Evolutionary conservation across 2,888 invertebrate species (phyloP), one percentile per base, ranked within the genome.

Genomic region (Plebejus argus): DNA sequence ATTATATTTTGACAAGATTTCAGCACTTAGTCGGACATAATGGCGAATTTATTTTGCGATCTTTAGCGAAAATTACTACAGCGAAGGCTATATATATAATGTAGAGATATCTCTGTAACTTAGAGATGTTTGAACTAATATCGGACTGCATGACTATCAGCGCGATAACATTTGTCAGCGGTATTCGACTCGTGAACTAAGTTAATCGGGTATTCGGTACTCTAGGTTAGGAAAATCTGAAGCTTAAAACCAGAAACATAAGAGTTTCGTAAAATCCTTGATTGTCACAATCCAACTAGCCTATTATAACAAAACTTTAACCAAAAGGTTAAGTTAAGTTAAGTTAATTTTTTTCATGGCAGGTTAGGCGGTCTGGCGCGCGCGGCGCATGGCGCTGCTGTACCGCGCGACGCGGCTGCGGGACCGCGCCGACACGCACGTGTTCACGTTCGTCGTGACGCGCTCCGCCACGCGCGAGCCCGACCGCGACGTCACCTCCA

Each of bases 391-490:
- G 97, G 97, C 97, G 90, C 95, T 97, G 89, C 95, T 97, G 89
- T 96, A 97, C 93, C 96, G 97, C 88, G 97, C 97, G 91, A 96
- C 97, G 90, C 96, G 96, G 93, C 95, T 97, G 82, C 96, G 97
- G 86, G 97, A 97, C 95, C 96, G 97, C 88, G 96, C 96, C 90
- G 96, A 97, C 94, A 97, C 97, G 82, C 97, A 97, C 91, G 96
- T 97, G 84, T 97, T 97, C 94, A 97, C 97, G 79, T 97, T 97
- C 91, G 96, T 97, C 85, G 96, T 97, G 83, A 97, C 97, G 80
- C 95, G 96, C 84, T 96, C 96, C 79, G 96, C 97, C 82, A 96
- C 97, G 75, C 94, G 97, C 79, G 97, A 97, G 90, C 95, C 96
- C 76, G 96, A 97, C 87, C 95, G 97, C 79, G 97, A 97, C 90